Evolutionary conservation across 2,888 invertebrate species (phyloP).

Genomic region (Achlya flavicornis): DNA sequence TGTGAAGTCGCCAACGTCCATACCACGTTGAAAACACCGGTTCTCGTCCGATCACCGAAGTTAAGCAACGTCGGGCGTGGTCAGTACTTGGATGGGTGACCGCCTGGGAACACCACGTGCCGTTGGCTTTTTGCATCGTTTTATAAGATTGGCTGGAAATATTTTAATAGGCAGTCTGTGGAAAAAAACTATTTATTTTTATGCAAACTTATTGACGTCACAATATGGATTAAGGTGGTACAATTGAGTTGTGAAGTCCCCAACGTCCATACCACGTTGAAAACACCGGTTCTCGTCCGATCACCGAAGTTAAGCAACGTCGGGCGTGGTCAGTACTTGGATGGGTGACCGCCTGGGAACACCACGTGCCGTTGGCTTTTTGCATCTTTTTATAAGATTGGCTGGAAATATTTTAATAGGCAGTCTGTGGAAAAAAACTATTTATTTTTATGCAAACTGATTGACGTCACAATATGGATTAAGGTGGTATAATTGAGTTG

Average conservation of each 20-base stretch:
- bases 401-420: no score
- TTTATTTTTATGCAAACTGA: no score
- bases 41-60: slow-evolving; percentile 79
- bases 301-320: slow-evolving; percentile 81
- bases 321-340: slow-evolving; percentile 80
- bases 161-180: no score
- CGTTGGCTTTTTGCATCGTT: slow-evolving; percentile 42
- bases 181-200: no score
- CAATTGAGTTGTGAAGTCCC: slow-evolving; percentile 16
- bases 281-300: slow-evolving; percentile 80
- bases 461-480: no score
- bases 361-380: slow-evolving; percentile 71
- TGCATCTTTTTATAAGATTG: slow-evolving; percentile 18
- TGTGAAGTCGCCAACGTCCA: no score
- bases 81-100: slow-evolving; percentile 70
- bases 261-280: slow-evolving; percentile 75
- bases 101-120: slow-evolving; percentile 58
- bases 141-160: no score
- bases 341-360: slow-evolving; percentile 80
- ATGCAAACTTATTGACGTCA: neutral
- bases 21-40: slow-evolving; percentile 49
- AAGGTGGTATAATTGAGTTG: no score
- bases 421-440: no score
- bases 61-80: slow-evolving; percentile 74
- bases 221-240: no score